These are phyloP conservation scores for Rhagoletis zephyria DNA, from an alignment of 1,140 invertebrate genomes.

Conservation along the genomic window DNA sequence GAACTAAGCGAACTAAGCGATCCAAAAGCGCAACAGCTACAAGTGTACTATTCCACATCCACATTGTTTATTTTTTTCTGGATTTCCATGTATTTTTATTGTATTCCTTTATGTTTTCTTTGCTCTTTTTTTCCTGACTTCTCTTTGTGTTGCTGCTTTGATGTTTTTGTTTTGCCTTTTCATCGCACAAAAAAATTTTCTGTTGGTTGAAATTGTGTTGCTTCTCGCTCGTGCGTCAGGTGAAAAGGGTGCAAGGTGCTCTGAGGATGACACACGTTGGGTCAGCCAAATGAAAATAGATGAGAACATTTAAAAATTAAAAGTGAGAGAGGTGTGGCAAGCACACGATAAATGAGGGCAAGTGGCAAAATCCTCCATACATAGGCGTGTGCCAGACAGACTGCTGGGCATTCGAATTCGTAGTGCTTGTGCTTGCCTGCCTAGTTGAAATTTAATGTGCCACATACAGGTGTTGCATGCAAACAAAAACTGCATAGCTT, in stretches of 20 bases:
- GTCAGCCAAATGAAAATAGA: not conserved
- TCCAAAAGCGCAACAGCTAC: not conserved
- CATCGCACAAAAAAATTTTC: not conserved
- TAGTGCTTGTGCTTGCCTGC: no score
- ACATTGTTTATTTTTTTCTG: no score
- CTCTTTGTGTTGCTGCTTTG: not conserved
- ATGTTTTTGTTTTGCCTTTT: not conserved
- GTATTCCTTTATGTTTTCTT: not conserved
- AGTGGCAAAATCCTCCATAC: not conserved
- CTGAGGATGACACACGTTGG: no score
- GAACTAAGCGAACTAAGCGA: no score
- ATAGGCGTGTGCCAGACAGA: not conserved
- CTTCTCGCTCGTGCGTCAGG: no score
- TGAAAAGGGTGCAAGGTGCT: no score
- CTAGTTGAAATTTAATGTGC: not conserved
- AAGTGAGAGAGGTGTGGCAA: not conserved
- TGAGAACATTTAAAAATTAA: conserved; percentile 1
- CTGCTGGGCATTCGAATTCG: not conserved
- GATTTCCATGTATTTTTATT: no score
- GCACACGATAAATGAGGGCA: not conserved
- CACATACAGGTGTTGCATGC: not conserved
- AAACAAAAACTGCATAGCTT: no score
- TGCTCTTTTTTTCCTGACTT: not conserved
- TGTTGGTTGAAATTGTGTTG: not conserved
- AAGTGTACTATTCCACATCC: not conserved